Evolutionary conservation across 2,888 invertebrate species (phyloP).

Genomic region (Drosophila neonasuta): DNA sequence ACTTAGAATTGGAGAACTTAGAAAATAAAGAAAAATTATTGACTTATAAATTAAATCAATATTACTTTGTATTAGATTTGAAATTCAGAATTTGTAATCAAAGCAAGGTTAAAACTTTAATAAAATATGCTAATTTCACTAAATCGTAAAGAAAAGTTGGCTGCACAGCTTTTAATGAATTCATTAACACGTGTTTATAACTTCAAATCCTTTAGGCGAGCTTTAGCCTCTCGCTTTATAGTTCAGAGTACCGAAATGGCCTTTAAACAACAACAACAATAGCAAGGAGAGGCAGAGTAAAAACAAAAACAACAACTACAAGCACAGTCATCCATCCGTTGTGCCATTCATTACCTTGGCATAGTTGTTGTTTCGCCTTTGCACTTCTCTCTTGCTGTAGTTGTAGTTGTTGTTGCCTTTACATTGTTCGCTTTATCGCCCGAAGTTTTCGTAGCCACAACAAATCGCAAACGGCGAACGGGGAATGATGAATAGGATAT

Average conservation of each 20-base stretch:
- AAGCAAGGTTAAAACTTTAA: no score
- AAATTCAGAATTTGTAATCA: no score
- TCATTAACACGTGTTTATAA: not conserved
- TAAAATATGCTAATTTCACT: not conserved
- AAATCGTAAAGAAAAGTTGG: not conserved
- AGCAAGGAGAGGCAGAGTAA: not conserved
- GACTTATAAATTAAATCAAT: no score
- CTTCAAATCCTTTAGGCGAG: constrained; percentile 4
- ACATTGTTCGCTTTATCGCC: constrained; percentile 60
- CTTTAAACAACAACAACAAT: constrained; percentile 10
- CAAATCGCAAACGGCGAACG: constrained; percentile 54
- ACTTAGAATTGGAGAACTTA: not conserved
- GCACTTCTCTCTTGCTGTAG: constrained; percentile 5
- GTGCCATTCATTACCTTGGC: constrained; percentile 40
- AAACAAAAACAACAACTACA: not conserved
- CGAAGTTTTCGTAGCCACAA: constrained; percentile 65
- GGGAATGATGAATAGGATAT: constrained; percentile 23
- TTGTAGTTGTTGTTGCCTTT: constrained; percentile 15
- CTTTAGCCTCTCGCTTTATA: not conserved
- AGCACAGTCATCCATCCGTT: constrained; percentile 7
- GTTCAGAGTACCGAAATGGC: constrained; percentile 41
- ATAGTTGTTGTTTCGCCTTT: constrained; percentile 32
- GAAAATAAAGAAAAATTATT: no score
- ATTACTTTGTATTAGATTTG: no score
- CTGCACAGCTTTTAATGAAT: not conserved